These are phyloP conservation scores for Hirundo rustica DNA, from an alignment of 2,797 vertebrate genomes.

Conservation along the genomic window DNA sequence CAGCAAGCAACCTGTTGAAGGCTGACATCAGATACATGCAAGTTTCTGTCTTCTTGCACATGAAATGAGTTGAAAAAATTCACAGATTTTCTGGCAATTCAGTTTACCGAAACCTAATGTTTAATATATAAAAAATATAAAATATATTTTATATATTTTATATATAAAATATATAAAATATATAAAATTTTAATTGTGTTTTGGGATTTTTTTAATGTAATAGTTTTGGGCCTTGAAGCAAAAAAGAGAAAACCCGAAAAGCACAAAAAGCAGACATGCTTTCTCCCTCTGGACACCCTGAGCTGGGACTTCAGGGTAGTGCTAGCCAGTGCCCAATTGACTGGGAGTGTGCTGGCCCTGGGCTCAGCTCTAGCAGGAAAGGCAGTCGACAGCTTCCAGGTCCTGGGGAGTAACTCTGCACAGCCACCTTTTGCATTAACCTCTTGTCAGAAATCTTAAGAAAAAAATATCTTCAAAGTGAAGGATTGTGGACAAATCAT, in stretches of 20 bases:
- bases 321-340: not conserved
- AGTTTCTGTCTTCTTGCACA: not conserved
- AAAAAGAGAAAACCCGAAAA: not conserved
- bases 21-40: not conserved
- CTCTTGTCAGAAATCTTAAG: not conserved
- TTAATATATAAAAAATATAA: not conserved
- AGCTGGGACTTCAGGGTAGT: not conserved
- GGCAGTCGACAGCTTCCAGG: not conserved
- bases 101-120: not conserved
- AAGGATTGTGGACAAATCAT: not conserved
- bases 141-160: too few relatives aligned
- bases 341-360: rapidly evolving
- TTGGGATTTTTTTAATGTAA: not conserved
- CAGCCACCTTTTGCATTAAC: not conserved
- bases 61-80: not conserved
- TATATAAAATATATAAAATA: not conserved
- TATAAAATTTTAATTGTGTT: not conserved
- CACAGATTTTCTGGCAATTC: not conserved
- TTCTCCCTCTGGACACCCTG: not conserved
- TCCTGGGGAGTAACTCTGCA: not conserved
- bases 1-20: not conserved
- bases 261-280: not conserved
- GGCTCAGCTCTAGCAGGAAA: rapidly evolving
- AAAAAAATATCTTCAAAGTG: not conserved
- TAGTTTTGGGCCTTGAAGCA: not conserved